Evolutionary conservation across 1,140 invertebrate genomes (phyloP), one percentile per base, ranked within the genome.

Genomic region (Cherax destructor): DNA sequence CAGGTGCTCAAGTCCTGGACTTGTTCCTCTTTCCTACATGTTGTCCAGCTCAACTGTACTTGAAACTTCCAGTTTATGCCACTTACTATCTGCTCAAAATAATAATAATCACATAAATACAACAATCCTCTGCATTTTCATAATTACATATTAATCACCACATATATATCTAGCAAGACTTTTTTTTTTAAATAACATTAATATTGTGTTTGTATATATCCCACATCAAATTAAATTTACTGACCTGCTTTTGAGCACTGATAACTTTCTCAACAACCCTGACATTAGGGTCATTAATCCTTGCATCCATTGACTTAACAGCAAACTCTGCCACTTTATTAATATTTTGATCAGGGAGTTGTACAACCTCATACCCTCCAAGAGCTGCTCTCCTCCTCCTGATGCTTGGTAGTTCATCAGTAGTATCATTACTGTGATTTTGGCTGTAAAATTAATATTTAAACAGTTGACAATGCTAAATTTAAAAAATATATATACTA

Each of bases 181-280:
- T 41, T 41, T 59, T 10, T 59, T 59, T 10, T 10, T 59, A 9
- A 10, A 9, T 9, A 59, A 65, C 61, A 65, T 41, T 13, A 16
- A 65, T 21, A 65, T 18, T 65, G 13, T 5, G 13, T 65, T 65
- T 18, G 61, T 5, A 16, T 65, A 5, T 41, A 5, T n/a, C 61
- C 21, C 18, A 21, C 61, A 65, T 18, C 13, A 65, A 65, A 21
- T 21, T 13, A 41, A 13, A 6, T 49, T 50, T 69, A 80, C 87
- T 56, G 47, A 89, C 87, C 69, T 89, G 41, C 49, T 52, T 89
- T 11, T 56, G 13, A 21, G 79, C 87, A 83, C n/a, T 50, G 4
- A 76, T 50, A 0, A 89, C 59, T 10, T 81, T 72, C 24, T 89
- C 74, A 52, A 89, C 87, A 61, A 81, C 78, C 30, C 87, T 83